Base-by-base conservation (phyloP, 2,113 vertebrate genomes). In the Chloebia gouldiae region DNA sequence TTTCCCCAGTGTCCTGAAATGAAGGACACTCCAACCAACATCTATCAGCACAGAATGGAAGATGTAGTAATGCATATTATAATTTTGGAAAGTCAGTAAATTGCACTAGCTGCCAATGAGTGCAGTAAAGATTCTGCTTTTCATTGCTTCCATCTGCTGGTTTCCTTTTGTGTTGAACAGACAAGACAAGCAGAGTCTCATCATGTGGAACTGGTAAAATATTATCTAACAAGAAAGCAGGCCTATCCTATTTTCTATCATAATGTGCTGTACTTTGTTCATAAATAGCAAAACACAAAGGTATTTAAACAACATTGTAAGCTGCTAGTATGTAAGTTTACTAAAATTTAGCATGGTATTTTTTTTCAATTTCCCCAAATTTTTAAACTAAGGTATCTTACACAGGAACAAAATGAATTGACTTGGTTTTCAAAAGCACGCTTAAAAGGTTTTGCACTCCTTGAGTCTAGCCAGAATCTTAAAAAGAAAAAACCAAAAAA, bases 61-160 rank as follows among this genome's bases (percentile, higher is more conserved):
- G 40, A 57, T 49, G 64, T 3, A 39, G 17, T 24, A 59, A 88
- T 27, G n/a, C n/a, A 42, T 49, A 65, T 44, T 44, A 61, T 15
- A 82, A n/a, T 30, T 69, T 45, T 45, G 15, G 47, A 88, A 81
- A 91, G 49, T 28, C 49, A 78, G 57, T 79, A 66, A 77, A 60
- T 27, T 45, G 20, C 37, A 47, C 35, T 47, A 60, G 90, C 39
- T 91, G 47, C 56, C 81, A 95, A 40, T 42, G 83, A 96, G 27
- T 6, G n/a, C 28, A 87, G 64, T 79, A 60, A 40, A 63, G 23
- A 81, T 72, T 93, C 83, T 93, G 81, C 90, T 92, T 92, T 95
- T 94, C 94, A 66, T 86, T 93, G 81, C 69, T 94, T 94, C 70
- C 87, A 89, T 96, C 77, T 83, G 75, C 90, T 96, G 93, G 94